Evolutionary conservation across 2,113 vertebrate species (phyloP).

Genomic region (Petromus typicus): DNA sequence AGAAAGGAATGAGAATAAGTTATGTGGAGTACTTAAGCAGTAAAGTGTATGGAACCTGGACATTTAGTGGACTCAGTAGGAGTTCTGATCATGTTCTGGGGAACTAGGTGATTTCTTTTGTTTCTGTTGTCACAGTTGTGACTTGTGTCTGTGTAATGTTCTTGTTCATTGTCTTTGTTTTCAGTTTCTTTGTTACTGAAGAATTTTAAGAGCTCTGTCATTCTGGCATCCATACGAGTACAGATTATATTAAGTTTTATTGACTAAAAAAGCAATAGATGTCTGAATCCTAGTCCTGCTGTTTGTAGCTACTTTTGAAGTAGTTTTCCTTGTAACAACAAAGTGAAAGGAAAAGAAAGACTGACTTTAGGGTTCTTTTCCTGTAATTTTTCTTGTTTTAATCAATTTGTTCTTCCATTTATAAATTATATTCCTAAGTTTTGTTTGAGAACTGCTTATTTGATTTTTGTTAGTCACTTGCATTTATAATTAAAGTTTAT

Average conservation of each 20-base stretch:
- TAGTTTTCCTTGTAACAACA: constrained; percentile 38
- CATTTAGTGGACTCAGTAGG: not conserved
- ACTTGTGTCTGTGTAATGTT: not conserved
- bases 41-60: not conserved
- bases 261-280: not conserved
- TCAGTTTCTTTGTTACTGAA: not conserved
- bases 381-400: not conserved
- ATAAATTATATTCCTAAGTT: constrained; percentile 19
- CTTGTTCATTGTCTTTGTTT: not conserved
- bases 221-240: not conserved
- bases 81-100: not conserved
- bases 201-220: not conserved
- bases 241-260: not conserved
- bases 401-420: not conserved
- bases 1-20: constrained; percentile 3
- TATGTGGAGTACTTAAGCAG: not conserved
- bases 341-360: not conserved
- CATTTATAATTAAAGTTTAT: constrained; percentile 38
- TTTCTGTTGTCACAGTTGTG: not conserved
- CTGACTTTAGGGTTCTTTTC: not conserved
- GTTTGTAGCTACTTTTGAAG: constrained; percentile 10
- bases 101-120: not conserved
- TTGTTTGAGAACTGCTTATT: constrained; percentile 18
- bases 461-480: constrained; percentile 7
- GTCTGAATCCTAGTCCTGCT: not conserved